phyloP scores from a whole-genome alignment of 2,888 invertebrate genomes.

The Chamaedrilus cognettii region DNA sequence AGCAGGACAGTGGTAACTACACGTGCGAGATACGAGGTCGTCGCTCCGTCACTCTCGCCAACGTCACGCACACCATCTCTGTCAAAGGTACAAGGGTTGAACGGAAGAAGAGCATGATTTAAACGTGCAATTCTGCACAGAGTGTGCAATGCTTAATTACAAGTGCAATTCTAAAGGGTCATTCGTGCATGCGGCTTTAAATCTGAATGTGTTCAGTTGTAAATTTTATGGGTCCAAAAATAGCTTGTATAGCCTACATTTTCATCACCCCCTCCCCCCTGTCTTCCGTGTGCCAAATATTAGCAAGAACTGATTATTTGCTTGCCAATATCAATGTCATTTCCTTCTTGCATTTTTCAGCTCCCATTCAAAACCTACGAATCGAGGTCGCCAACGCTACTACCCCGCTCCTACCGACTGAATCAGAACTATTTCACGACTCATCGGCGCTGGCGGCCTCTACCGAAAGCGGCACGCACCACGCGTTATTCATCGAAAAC shows the following conservation, averaged over 20 bases:
- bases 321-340: not conserved
- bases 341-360: not conserved
- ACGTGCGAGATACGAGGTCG: slow-evolving; percentile 17
- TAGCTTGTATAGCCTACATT: too few species aligned
- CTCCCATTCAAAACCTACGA: not conserved
- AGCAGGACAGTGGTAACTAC: slow-evolving; percentile 16
- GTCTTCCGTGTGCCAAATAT: too few species aligned
- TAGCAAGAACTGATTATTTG: too few species aligned
- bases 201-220: too few species aligned
- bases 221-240: too few species aligned
- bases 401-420: not conserved
- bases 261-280: too few species aligned
- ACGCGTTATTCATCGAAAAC: slow-evolving; percentile 11
- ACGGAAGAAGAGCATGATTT: too few species aligned
- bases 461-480: not conserved
- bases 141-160: too few species aligned
- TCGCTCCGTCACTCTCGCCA: slow-evolving; percentile 10
- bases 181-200: too few species aligned
- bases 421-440: not conserved
- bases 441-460: not conserved
- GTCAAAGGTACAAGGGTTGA: slow-evolving; percentile 5
- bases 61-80: slow-evolving; percentile 8
- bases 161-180: too few species aligned
- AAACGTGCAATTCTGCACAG: too few species aligned
- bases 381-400: not conserved